Evolutionary conservation across 2,113 vertebrate genomes (phyloP).

Genomic region (Nycticorax nycticorax): DNA sequence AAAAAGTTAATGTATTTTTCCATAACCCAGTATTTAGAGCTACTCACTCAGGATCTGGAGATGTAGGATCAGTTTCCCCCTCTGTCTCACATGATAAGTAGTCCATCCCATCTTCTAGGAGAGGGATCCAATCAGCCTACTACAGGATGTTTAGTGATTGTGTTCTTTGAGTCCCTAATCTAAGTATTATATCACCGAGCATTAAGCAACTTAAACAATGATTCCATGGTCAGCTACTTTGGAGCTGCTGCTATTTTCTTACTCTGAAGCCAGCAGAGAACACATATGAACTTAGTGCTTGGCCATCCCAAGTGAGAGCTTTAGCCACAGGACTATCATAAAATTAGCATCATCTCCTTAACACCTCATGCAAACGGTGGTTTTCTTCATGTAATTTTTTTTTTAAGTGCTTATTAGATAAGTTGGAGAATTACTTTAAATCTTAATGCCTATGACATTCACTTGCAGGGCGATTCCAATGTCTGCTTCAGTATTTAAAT

Average conservation of each 20-base stretch:
- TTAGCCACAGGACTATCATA: not conserved
- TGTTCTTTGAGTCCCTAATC: not conserved
- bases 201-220: not conserved
- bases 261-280: not conserved
- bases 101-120: not conserved
- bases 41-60: not conserved
- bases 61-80: not conserved
- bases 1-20: not conserved
- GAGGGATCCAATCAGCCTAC: not conserved
- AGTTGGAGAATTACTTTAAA: not conserved
- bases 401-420: not conserved
- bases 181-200: not conserved
- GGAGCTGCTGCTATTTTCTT: not conserved
- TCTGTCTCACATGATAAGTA: not conserved
- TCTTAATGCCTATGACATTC: not conserved
- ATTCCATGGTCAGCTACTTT: not conserved
- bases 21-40: not conserved
- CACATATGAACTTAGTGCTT: not conserved
- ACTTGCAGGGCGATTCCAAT: not conserved
- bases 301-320: not conserved
- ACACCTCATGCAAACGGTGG: accelerated
- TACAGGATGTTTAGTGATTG: not conserved
- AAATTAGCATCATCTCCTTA: not conserved
- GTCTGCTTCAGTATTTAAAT: not conserved
- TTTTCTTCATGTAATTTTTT: not conserved